Conservation (phyloP, 1,140 invertebrate genomes). For the Cataglyphis hispanica region DNA sequence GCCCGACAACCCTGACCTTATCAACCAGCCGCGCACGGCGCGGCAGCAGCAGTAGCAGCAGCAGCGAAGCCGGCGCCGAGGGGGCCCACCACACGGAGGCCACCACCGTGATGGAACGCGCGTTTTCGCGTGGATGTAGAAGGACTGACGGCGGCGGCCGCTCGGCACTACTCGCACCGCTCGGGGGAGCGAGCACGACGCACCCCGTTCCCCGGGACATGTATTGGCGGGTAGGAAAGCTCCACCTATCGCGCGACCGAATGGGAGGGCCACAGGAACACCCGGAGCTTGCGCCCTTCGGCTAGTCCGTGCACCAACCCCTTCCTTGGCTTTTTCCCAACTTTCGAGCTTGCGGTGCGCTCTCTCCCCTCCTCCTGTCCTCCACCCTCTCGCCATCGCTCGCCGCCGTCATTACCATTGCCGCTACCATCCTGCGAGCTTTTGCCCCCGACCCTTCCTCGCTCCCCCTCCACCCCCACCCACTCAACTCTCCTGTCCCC, state of each 20-base stretch:
- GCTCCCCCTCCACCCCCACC: not conserved
- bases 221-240: constrained; percentile 84
- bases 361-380: constrained; percentile 22
- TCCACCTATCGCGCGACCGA: constrained; percentile 82
- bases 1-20: constrained; percentile 54
- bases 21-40: constrained; percentile 65
- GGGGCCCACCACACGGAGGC: constrained; percentile 66
- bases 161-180: constrained; percentile 42
- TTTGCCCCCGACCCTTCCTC: constrained; percentile 14
- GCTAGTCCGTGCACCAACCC: constrained; percentile 74
- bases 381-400: constrained; percentile 57
- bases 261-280: constrained; percentile 79
- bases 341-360: constrained; percentile 81
- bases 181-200: constrained; percentile 36
- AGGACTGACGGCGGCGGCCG: constrained; percentile 79
- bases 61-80: constrained; percentile 69
- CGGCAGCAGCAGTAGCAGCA: constrained; percentile 68
- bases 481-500: not conserved
- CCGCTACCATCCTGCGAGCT: constrained; percentile 55
- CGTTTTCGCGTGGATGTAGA: constrained; percentile 82
- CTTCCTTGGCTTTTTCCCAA: constrained; percentile 83
- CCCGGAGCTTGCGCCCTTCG: constrained; percentile 82
- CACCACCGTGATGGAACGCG: constrained; percentile 75
- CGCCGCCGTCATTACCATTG: constrained; percentile 70
- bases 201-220: constrained; percentile 73